Evolutionary conservation across 2,797 vertebrate species (phyloP), one percentile per base, ranked within the genome.

Genomic region (Sphaeramia orbicularis): DNA sequence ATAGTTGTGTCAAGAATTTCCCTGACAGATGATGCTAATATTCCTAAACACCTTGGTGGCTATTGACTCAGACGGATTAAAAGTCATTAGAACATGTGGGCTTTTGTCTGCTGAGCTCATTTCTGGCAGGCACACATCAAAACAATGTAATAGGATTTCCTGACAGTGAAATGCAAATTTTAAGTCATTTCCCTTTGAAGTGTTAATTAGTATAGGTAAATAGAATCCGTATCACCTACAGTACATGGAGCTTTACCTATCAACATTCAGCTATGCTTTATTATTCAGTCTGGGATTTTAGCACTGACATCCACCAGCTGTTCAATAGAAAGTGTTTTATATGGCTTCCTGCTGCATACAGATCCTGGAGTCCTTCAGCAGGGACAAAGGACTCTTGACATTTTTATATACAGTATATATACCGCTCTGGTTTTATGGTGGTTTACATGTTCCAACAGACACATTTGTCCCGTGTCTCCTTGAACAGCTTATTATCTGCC

Each of bases 61-160:
- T 80, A 85, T 88, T 89, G 87, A 91, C 81, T 91, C 83, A 83
- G 79, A 86, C 44, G 85, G 89, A 93, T 93, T 94, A 85, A 86
- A 92, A 89, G 82, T 86, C 86, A 92, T 90, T 85, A 87, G 80
- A 91, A 91, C 80, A 87, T 87, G 87, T 89, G 87, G 70, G 75
- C 81, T 87, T 84, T 84, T 92, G 87, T 85, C 80, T 61, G 74
- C 35, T 70, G 66, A 83, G 74, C 86, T 85, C 43, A 67, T 87
- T 91, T 91, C 83, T 87, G 84, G 85, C 76, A 77, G 74, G 40
- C 65, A 3, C 71, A 76, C 63, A 75, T 87, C 80, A 88, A 86
- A 89, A 86, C 75, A 90, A 73, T 82, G 76, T 79, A 80, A 90
- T 65, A 85, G 85, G 90, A 90, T 90, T 90, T 90, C 42, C 61